Evolutionary conservation across 2,888 invertebrate genomes (phyloP), one percentile per base, ranked within the genome.

Genomic region (Polydrusus pterygomalis): DNA sequence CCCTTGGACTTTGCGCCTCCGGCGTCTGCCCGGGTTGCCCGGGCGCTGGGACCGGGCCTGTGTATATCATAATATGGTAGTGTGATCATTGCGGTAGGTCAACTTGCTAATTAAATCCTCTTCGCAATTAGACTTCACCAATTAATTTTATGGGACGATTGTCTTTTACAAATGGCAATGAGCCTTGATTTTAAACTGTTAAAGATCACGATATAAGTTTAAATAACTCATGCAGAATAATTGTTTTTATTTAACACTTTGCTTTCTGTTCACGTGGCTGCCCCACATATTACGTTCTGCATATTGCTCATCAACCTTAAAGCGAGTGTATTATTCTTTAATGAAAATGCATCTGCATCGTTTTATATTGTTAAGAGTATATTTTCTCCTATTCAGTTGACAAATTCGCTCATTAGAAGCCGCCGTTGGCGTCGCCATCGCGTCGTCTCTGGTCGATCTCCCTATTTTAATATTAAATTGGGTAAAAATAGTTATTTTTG

Each of bases 121-220:
- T 63, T 45, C 15, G 43, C 34, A 63, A 45, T 63, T 58, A 58
- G 7, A 63, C 70, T 49, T 70, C 38, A 34, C 70, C 58, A 62
- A 62, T 70, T 62, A 62, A 49, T 15, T 38, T 60, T 18, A 62
- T 62, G 17, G 62, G 20, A 49, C 49, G 20, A 40, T 30, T 15
- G 20, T 62, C 58, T 62, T 58, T 20, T 38, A 54, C 51, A 63
- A 71, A 70, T 63, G 51, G 54, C 25, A 38, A 40, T n/a, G 54
- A 25, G 54, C 70, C 70, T 71, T 71, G 70, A 71, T 63, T 63
- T 71, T 63, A 71, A 51, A 71, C 62, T 51, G 63, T 15, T 25
- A 62, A 43, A 62, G 30, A 70, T 17, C 25, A n/a, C 58, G 17
- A 70, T 20, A 70, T 20, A 54, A 71, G 54, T 71, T 49, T 25